Conservation (phyloP, 2,888 invertebrate species). For the Zele albiditarsus region DNA sequence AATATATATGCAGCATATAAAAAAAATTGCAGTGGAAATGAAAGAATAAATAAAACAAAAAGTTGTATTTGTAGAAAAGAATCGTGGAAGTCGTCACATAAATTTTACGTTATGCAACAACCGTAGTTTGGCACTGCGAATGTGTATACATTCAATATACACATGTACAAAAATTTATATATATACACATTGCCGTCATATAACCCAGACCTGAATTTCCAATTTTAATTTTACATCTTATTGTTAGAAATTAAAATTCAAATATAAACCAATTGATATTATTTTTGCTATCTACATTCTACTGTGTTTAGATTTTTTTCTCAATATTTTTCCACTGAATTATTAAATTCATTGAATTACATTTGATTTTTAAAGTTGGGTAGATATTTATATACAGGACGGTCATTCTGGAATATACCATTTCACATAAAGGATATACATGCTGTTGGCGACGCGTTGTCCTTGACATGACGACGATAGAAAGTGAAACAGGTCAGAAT, state of each 20-base stretch:
- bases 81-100: neutral
- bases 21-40: neutral
- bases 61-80: neutral
- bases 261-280: neutral
- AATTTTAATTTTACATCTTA: neutral
- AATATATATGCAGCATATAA: neutral
- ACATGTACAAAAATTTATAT: neutral
- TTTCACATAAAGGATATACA: slow-evolving; percentile 4
- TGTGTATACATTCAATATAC: neutral
- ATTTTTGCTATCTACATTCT: neutral
- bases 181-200: neutral
- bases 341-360: neutral
- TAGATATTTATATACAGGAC: neutral
- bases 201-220: neutral
- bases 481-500: slow-evolving; percentile 41
- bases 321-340: neutral
- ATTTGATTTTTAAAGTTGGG: too few relatives aligned
- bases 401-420: neutral
- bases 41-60: neutral
- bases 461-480: slow-evolving; percentile 64
- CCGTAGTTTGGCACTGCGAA: neutral
- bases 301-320: too few relatives aligned
- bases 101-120: neutral
- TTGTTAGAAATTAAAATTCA: neutral
- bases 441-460: slow-evolving; percentile 60